Base-by-base conservation (phyloP, 2,797 vertebrate species). In the Neosilurus hyrtlii region DNA sequence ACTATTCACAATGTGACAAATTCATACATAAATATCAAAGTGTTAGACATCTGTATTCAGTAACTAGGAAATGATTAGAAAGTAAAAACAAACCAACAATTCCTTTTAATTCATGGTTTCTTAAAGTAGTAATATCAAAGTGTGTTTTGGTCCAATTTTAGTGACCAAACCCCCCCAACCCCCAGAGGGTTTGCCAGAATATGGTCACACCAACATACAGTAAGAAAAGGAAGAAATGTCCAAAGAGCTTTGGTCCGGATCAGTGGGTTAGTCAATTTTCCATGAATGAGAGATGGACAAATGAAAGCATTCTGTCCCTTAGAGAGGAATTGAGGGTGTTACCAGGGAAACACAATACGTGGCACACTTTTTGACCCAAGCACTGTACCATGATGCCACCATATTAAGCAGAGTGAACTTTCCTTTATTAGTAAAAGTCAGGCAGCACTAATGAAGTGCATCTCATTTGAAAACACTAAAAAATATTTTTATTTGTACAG, bases 201-300 rank as follows among this genome's bases (percentile, higher is more conserved):
- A 49, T n/a, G 7, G 37, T 51, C 20, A 49, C 37, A 7, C 43
- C n/a, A 12, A 24, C 5, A 71, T 24, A 51, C 10, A 20, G 22
- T 2, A 26, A 3, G 9, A 30, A 56, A 73, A 73, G 26, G 54
- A 43, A 10, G 35, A 71, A 73, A 54, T 73, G 71, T 30, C n/a
- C 14, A 56, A 56, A 73, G 71, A 73, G 51, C 71, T 73, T 71
- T 51, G 20, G 20, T 56, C 15, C 54, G 15, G 51, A 73, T 54
- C 70, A 72, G 70, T 16, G 51, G 26, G 70, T 56, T 30, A 73
- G 71, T 73, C 71, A 56, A 56, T 30, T 73, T 30, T 54, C 51
- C 51, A 56, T 7, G 2, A 18, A 51, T 51, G n/a, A 71, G 68
- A 71, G 68, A 73, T 24, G 54, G 52, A 56, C 54, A 73, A 56